These are phyloP conservation scores for Melanotaenia pygmaea DNA, from an alignment of 2,797 vertebrate species.

Conservation along the genomic window DNA sequence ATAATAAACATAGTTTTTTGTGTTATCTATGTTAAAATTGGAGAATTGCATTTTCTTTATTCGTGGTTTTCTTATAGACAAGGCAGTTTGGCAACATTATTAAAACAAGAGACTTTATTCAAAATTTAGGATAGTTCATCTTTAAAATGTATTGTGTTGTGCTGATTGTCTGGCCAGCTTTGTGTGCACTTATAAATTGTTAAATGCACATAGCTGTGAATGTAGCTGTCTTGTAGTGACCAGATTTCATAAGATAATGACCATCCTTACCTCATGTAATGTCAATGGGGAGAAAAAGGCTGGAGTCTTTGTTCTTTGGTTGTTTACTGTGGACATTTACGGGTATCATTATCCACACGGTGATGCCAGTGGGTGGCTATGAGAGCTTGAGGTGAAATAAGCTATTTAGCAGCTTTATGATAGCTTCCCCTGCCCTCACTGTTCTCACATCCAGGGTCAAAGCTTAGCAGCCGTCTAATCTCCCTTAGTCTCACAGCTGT, in stretches of 20 bases:
- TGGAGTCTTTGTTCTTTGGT: constrained; percentile 50
- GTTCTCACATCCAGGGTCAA: constrained; percentile 77
- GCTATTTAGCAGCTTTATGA: constrained; percentile 87
- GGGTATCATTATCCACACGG: constrained; percentile 78
- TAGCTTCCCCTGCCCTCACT: constrained; percentile 72
- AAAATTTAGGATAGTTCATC: constrained; percentile 1
- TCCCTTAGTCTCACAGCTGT: constrained; percentile 71
- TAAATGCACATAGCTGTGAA: constrained; percentile 4
- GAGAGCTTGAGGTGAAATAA: constrained; percentile 88
- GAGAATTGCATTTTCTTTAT: constrained; percentile 9
- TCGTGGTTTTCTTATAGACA: not conserved
- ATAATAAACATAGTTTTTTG: not conserved
- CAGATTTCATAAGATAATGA: constrained; percentile 63
- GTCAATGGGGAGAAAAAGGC: constrained; percentile 31
- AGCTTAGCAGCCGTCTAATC: constrained; percentile 75
- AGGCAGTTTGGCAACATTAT: not conserved
- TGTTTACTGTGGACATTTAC: constrained; percentile 73
- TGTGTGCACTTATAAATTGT: constrained; percentile 21
- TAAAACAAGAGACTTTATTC: constrained; percentile 15
- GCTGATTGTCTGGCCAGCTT: not conserved
- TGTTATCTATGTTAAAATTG: constrained; percentile 4
- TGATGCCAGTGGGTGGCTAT: constrained; percentile 81
- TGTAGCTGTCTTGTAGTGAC: constrained; percentile 29
- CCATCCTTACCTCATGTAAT: constrained; percentile 55
- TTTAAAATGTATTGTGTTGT: not conserved